Percentiles rank a stretch among this genome's conserved stretches.
Conservation (phyloP, 2,113 vertebrate genomes). For the Bubo blakistoni region DNA sequence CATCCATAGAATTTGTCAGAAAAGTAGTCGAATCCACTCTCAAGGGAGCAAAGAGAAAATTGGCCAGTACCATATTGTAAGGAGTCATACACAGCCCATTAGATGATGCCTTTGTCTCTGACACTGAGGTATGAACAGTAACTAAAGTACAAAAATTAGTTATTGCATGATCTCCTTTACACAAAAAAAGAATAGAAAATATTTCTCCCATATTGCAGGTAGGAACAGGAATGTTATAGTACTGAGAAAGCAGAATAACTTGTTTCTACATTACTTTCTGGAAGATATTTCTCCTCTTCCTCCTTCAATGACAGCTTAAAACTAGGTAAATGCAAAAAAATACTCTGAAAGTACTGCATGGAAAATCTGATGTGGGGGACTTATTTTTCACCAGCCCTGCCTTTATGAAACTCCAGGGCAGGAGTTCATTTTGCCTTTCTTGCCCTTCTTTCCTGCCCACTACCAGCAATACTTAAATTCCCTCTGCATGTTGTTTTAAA, state of each 20-base stretch:
- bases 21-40: not conserved
- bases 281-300: not conserved
- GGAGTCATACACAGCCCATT: not conserved
- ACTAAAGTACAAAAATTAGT: not conserved
- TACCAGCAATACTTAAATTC: not conserved
- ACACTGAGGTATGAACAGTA: not conserved
- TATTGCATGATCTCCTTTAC: not conserved
- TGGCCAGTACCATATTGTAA: constrained; percentile 30
- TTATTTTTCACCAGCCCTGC: not conserved
- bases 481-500: not conserved
- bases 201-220: not conserved
- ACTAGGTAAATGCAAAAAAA: not conserved
- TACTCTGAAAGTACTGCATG: not conserved
- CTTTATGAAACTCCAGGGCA: not conserved
- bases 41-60: constrained; percentile 23
- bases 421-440: not conserved
- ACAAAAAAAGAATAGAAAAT: not conserved
- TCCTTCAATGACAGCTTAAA: not conserved
- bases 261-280: not conserved
- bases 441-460: not conserved
- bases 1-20: not conserved
- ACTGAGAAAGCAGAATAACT: not conserved
- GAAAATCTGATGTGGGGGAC: not conserved
- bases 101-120: not conserved
- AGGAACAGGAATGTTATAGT: not conserved